Percentiles rank a stretch among this genome's conserved stretches.
These are phyloP conservation scores for Notechis scutatus DNA, from an alignment of 2,113 vertebrate genomes.

Conservation along the genomic window DNA sequence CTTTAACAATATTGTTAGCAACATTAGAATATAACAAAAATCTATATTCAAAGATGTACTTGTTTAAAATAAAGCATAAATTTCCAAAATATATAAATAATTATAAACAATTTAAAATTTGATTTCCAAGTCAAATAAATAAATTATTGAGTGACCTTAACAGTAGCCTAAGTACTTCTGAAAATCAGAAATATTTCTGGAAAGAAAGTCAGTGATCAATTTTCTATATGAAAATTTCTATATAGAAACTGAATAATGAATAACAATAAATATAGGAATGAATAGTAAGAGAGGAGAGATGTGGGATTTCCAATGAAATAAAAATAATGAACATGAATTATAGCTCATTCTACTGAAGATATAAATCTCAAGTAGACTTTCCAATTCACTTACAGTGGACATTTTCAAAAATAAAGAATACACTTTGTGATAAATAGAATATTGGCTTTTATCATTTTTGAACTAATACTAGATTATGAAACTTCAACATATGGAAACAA, in stretches of 20 bases:
- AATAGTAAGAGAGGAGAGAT: neutral
- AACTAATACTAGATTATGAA: neutral
- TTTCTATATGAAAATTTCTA: neutral
- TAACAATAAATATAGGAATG: neutral
- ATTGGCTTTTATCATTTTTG: neutral
- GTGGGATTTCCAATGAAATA: neutral
- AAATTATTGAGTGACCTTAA: neutral
- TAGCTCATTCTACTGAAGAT: neutral
- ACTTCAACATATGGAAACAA: neutral
- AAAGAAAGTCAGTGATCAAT: neutral
- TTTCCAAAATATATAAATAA: neutral
- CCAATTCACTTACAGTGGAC: neutral
- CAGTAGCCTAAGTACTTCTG: neutral
- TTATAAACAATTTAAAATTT: neutral
- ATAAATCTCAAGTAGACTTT: neutral
- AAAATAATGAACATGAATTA: neutral
- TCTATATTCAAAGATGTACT: neutral
- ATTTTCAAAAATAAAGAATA: neutral
- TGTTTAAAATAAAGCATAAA: neutral
- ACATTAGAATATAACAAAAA: neutral
- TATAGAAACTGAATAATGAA: neutral
- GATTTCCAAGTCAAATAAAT: neutral
- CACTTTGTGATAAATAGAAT: neutral
- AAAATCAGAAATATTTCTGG: neutral
- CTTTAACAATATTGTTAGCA: neutral